Conservation (phyloP, 2,113 vertebrate genomes). For the Sphyrna mokarran region DNA sequence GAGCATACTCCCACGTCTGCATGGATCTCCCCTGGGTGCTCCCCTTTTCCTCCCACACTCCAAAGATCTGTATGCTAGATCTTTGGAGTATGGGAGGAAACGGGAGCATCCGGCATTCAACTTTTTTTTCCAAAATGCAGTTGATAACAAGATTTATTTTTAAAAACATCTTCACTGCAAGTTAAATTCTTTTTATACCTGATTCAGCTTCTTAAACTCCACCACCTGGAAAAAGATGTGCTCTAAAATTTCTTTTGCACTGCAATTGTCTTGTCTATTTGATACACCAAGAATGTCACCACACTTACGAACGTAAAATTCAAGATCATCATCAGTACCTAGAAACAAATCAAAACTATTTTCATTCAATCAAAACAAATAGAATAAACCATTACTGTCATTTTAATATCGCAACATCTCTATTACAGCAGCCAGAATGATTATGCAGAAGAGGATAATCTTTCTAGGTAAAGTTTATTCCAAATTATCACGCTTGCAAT, state of each 20-base stretch:
- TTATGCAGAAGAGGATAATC: not conserved
- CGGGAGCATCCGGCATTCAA: too few species aligned
- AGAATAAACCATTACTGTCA: not conserved
- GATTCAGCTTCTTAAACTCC: constrained; percentile 94
- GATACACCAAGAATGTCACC: constrained; percentile 87
- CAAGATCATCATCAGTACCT: constrained; percentile 92
- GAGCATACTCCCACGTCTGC: too few species aligned
- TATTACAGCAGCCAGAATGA: not conserved
- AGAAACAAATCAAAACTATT: not conserved
- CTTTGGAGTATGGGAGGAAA: too few species aligned
- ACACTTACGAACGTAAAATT: constrained; percentile 88
- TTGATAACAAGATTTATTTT: too few species aligned
- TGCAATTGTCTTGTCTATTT: constrained; percentile 76
- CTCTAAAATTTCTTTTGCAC: constrained; percentile 85
- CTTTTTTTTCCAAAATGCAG: too few species aligned
- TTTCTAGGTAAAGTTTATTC: not conserved
- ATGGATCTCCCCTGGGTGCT: too few species aligned
- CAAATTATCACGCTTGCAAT: not conserved
- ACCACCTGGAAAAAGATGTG: constrained; percentile 94
- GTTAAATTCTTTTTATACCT: constrained; percentile 56
- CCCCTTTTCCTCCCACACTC: too few species aligned
- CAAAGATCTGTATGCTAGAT: too few species aligned
- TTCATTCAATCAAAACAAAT: not conserved
- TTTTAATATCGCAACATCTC: not conserved
- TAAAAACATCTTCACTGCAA: not conserved